Conservation (phyloP, 2,113 vertebrate species). For the Callionymus lyra region DNA sequence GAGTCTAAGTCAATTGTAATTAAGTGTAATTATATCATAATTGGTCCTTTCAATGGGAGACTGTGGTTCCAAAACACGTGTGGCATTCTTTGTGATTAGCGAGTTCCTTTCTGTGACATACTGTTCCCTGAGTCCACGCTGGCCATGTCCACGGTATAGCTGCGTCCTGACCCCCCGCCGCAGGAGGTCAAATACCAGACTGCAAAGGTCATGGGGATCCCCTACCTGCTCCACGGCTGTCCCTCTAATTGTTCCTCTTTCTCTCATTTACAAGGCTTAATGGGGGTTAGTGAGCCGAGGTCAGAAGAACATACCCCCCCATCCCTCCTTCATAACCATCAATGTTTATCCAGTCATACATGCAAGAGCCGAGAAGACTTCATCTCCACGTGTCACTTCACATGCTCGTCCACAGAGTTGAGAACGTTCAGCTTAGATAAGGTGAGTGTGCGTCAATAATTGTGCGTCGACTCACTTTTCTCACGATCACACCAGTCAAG, state of each 20-base stretch:
- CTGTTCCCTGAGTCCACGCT: conserved; percentile 11
- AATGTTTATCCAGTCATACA: conserved; percentile 29
- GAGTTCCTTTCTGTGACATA: background rate
- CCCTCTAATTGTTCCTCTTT: conserved; percentile 49
- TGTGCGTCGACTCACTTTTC: too few relatives aligned
- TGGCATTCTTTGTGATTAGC: background rate
- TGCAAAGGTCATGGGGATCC: conserved; percentile 36
- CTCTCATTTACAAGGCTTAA: conserved; percentile 41
- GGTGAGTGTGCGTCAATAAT: too few relatives aligned
- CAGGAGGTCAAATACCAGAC: conserved; percentile 48
- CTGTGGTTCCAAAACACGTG: conserved; percentile 3
- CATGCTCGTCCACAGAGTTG: too few relatives aligned
- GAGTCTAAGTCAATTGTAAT: conserved; percentile 26
- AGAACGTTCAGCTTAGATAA: conserved; percentile 7
- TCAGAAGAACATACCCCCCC: conserved; percentile 17
- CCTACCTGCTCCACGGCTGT: conserved; percentile 36
- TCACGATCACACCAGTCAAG: too few relatives aligned
- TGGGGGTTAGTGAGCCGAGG: conserved; percentile 18
- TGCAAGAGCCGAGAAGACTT: conserved; percentile 13
- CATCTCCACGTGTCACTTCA: conserved; percentile 23
- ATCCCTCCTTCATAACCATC: conserved; percentile 15
- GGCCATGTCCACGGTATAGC: conserved; percentile 15
- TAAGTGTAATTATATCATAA: conserved; percentile 19
- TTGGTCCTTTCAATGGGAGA: background rate
- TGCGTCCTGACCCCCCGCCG: conserved; percentile 22